Conservation (phyloP, 2,888 invertebrate genomes). For the Trypoxylon attenuatum region DNA sequence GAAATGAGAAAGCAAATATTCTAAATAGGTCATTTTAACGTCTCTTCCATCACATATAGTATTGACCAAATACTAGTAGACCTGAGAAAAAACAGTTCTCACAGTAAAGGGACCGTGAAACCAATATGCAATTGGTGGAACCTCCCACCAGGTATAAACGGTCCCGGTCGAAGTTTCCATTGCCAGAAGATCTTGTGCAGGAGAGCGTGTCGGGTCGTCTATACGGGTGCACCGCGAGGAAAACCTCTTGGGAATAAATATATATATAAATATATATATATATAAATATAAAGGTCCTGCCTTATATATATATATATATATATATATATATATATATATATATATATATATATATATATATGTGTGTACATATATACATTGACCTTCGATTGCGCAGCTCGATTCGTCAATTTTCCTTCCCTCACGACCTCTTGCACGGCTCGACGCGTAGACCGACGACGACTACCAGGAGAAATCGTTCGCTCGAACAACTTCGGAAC, state of each 20-base stretch:
- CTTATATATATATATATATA: too few species aligned
- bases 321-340: too few species aligned
- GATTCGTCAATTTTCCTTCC: constrained; percentile 3
- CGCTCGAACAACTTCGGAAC: constrained; percentile 7
- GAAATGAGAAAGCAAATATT: too few species aligned
- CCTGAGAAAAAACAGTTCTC: too few species aligned
- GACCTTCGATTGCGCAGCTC: neutral
- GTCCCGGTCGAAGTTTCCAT: neutral
- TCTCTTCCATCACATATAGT: too few species aligned
- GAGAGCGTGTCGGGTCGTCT: too few species aligned
- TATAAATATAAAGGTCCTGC: too few species aligned
- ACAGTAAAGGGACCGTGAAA: too few species aligned
- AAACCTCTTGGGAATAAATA: constrained; percentile 1
- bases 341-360: too few species aligned
- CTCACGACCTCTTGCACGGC: neutral
- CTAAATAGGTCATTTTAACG: too few species aligned
- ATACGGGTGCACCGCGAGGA: neutral
- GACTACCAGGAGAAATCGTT: neutral
- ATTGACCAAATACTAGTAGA: neutral
- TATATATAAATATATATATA: too few species aligned
- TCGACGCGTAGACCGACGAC: neutral
- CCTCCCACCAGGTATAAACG: neutral
- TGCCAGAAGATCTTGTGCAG: neutral
- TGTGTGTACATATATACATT: neutral
- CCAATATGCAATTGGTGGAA: too few species aligned